Evolutionary conservation across 2,888 invertebrate species (phyloP), one percentile per base, ranked within the genome.

Genomic region (Stratiomys singularior): DNA sequence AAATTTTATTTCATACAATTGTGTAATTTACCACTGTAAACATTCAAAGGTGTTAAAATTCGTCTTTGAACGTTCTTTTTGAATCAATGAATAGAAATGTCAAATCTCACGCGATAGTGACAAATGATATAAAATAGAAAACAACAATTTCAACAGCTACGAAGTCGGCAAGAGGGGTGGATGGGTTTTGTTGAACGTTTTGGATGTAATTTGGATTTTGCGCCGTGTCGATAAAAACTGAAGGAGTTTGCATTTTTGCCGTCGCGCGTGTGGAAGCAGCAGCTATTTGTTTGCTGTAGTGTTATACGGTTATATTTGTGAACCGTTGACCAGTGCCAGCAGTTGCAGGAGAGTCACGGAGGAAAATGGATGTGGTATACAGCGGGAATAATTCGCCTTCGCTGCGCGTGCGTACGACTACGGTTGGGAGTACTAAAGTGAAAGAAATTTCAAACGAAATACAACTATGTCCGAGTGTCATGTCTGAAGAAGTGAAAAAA

Each of bases 401-500:
- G 80, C 80, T 87, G 81, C 86, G 86, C 80, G 86, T 86, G 81
- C 86, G 86, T 81, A 86, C 86, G 81, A 85, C 85, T 80, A 76
- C 67, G 28, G 56, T 66, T 3, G 74, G 77, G 15, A 66, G 46
- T 46, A 85, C 86, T 79, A 86, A 86, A 80, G 85, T 86, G 30
- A 85, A 85, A 23, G 86, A 86, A 69, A 78, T 85, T 82, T 84
- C 84, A 27, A 88, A 90, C 83, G 90, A 90, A 83, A 88, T 90
- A 82, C 86, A 86, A 77, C 88, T 89, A 83, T 91, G 92, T 84
- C 91, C 93, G n/a, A 92, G 92, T 88, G 91, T 89, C 7, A 93
- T 93, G 93, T 92, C 93, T 9, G 86, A 87, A 7, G 86, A 86
- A 79, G 79, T 85, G 77, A 86, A 84, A 27, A 87, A 86, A 83